Evolutionary conservation across 2,888 invertebrate genomes (phyloP), one percentile per base, ranked within the genome.

Genomic region (Willowsia nigromaculata): DNA sequence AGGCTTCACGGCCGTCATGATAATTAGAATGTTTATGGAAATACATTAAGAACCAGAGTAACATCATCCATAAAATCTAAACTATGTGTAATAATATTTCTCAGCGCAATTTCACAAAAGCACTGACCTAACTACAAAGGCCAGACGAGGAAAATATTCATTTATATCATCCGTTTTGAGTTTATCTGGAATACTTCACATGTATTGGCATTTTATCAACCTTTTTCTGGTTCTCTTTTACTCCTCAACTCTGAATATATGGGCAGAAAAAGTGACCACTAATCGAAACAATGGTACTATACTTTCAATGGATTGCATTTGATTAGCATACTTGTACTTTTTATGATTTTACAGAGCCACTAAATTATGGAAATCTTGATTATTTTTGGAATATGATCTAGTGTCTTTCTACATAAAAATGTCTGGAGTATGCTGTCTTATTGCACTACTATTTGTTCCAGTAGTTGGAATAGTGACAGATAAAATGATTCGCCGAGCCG

Each of bases 121-220:
- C 50, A 50, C 6, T n/a, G 50, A 13, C 3, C n/a, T 50, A 50
- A 11, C 15, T 6, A 22, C 13, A 25, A 25, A 7, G 15, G 7
- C 5, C n/a, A n/a, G n/a, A n/a, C n/a, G n/a, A n/a, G 18, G 15
- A 15, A 68, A 68, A 37, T 18, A 37, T 1, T 18, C 15, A 9
- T 22, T 40, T 9, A 68, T 18, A 2, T 5, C 22, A 25, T 71
- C 71, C 0, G 13, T 71, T 11, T 71, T 18, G 4, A 40, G 71
- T 27, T 9, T 91, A 0, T 92, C 92, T 15, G 89, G 91, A 43
- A 37, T 59, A 11, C 82, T 92, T 11, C 92, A 92, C 71, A 53
- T 91, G n/a, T 81, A 88, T 15, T 92, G 92, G 92, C 91, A 92
- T 22, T 92, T 92, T 59, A 88, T 92, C 0, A 92, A 91, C 62